Evolutionary conservation across 2,888 invertebrate species (phyloP), one percentile per base, ranked within the genome.

Genomic region (Cancer borealis): DNA sequence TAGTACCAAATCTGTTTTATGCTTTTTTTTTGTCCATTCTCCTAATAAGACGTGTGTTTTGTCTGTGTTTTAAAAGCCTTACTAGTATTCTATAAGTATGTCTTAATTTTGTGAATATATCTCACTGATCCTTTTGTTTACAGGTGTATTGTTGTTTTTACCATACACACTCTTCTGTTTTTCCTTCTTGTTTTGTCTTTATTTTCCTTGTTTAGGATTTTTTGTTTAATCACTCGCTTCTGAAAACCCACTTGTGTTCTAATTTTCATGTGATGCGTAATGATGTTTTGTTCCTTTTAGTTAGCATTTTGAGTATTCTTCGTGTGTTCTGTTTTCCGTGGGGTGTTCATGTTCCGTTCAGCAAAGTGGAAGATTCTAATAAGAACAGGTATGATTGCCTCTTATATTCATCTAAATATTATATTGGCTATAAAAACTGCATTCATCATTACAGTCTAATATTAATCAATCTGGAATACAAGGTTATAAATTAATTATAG

Each of bases 161-260:
- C 73, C 26, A 26, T 26, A n/a, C 73, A 73, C 26, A 26, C 26
- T 73, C 73, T 73, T 73, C n/a, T 73, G 21, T 21, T 73, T 73
- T 73, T 73, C 73, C 73, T 8, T 26, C 73, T 73, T 73, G 73
- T 73, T 73, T 39, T 73, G 26, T 73, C 73, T 73, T n/a, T 73
- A n/a, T 26, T 73, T 73, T 10, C 73, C 10, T 26, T 26, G 26
- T 10, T 8, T 60, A 60, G 60, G 60, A 17, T 21, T 73, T 73
- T 54, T 54, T 54, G 54, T 54, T 54, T 8, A 54, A 54, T 8
- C 14, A 54, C 54, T 12, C 14, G 14, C 14, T 54, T 54, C 3
- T 10, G 73, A 26, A 73, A 73, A 73, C 26, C 26, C 8, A 73
- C 26, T 73, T 73, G 73, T 73, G 73, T 73, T 30, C 39, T 14